Base-by-base conservation (phyloP, 2,113 vertebrate species). In the Odocoileus hemionus region DNA sequence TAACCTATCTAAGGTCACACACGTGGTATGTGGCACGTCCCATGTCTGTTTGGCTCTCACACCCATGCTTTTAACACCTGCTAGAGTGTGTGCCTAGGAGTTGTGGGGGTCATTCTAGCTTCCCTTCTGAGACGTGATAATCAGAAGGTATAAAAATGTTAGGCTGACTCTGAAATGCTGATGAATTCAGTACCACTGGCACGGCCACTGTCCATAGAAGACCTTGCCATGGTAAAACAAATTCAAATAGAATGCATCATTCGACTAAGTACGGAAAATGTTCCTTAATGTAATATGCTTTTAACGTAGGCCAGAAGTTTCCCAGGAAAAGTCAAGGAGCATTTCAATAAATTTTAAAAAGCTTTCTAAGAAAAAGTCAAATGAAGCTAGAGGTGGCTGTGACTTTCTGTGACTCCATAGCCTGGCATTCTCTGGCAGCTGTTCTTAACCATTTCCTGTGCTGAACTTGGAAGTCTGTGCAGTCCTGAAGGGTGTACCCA, bases 271-370 rank as follows among this genome's bases (percentile, higher is more conserved):
- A 14, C 4, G 0, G 47, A 55, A 80, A 39, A 36, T 61, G 30
- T 67, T 78, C 84, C 88, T 79, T 55, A 58, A 57, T 39, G 6
- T 57, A 52, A 47, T 70, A 28, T 45, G 16, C 28, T 67, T 30
- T 89, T 79, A 47, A 76, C 30, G 7, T n/a, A 87, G 92, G 82
- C 85, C 88, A 54, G 58, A 96, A 88, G 26, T 67, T 19, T 85
- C 92, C 64, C 79, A 58, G 54, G 61, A 67, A 89, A 95, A 91
- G 52, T 58, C 26, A 19, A 74, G 55, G 70, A 50, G 23, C 86
- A 23, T 45, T 54, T 88, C 36, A n/a, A 1, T 95, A n/a, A 86
- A 88, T 36, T n/a, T 33, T 58, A 86, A 45, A 25, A 39, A 36
- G 57, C 50, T 87, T 84, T 67, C 79, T 80, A 23, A 84, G 78